Percentiles rank a stretch among this genome's conserved stretches.
These are phyloP conservation scores for Ancistrus triradiatus DNA, from an alignment of 2,113 vertebrate genomes.

Conservation along the genomic window DNA sequence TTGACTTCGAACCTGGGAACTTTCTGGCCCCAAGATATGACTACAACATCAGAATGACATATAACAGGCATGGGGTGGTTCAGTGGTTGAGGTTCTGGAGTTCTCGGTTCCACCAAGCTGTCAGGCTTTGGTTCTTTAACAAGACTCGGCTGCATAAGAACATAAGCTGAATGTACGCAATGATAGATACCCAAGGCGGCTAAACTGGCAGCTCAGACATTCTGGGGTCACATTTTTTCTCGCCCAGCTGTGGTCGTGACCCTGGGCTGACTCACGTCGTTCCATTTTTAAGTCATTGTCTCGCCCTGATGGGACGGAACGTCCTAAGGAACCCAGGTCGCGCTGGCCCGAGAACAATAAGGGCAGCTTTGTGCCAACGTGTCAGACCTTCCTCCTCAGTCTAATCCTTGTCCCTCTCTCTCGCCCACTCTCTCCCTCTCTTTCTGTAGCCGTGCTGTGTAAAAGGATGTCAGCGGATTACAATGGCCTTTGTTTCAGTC, in stretches of 20 bases:
- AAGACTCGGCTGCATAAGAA: too few species aligned
- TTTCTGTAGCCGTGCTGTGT: conserved; percentile 11
- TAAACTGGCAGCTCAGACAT: too few species aligned
- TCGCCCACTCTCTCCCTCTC: conserved; percentile 8
- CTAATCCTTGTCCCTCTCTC: conserved; percentile 10
- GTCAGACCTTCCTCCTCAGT: conserved; percentile 3
- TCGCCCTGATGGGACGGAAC: conserved; percentile 43
- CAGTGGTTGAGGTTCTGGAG: too few species aligned
- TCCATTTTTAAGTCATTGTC: conserved; percentile 27
- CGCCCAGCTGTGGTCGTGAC: conserved; percentile 24
- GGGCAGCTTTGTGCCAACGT: conserved; percentile 44
- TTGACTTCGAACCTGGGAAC: too few species aligned
- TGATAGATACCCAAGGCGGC: too few species aligned
- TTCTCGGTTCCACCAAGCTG: too few species aligned
- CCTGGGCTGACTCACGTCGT: conserved; percentile 24
- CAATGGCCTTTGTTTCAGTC: conserved; percentile 55
- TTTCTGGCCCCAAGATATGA: too few species aligned
- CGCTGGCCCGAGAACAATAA: conserved; percentile 44
- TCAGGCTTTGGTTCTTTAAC: too few species aligned
- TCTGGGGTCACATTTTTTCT: conserved; percentile 18
- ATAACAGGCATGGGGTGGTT: too few species aligned
- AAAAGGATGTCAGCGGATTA: conserved; percentile 26
- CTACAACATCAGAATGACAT: too few species aligned
- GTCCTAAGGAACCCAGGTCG: conserved; percentile 36
- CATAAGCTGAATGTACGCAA: too few species aligned